These are phyloP conservation scores for Drosophila biarmipes DNA, from an alignment of 1,140 invertebrate genomes.

Conservation along the genomic window DNA sequence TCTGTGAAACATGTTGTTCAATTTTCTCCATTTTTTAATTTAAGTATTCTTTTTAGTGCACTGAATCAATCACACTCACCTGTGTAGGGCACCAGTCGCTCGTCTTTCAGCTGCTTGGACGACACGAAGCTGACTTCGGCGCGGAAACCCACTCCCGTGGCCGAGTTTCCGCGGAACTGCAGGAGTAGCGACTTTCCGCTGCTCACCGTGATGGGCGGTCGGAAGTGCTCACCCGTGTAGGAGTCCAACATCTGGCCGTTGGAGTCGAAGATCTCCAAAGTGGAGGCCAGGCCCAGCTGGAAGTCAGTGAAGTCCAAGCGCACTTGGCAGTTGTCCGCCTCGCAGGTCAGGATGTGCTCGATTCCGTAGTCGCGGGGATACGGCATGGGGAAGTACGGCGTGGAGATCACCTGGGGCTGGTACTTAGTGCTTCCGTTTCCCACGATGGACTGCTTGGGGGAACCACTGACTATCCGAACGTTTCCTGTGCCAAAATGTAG, in stretches of 20 bases:
- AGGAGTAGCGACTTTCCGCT: conserved; percentile 88
- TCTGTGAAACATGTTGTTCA: background rate
- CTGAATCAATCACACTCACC: conserved; percentile 70
- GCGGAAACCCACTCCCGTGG: conserved; percentile 89
- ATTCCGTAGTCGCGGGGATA: conserved; percentile 89
- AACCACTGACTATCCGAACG: conserved; percentile 86
- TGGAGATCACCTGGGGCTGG: conserved; percentile 84
- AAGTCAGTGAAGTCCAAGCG: conserved; percentile 90
- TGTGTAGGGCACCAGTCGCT: conserved; percentile 86
- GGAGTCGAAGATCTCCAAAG: conserved; percentile 91
- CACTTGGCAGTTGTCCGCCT: conserved; percentile 86
- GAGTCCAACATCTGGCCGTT: conserved; percentile 89
- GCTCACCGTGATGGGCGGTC: conserved; percentile 89
- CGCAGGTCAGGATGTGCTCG: conserved; percentile 88
- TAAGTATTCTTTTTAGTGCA: background rate
- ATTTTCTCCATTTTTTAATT: no score
- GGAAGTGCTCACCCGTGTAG: conserved; percentile 88
- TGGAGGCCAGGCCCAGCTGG: conserved; percentile 88
- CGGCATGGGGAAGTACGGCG: conserved; percentile 89
- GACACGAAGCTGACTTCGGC: conserved; percentile 88
- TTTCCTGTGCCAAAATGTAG: conserved; percentile 85
- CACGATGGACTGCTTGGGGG: conserved; percentile 67
- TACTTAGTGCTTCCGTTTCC: conserved; percentile 70
- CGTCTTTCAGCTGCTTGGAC: conserved; percentile 85
- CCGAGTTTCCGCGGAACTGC: conserved; percentile 90